Conservation (phyloP, 37 sponge, comb jelly and placozoan genomes). For the Crambe crambe region DNA sequence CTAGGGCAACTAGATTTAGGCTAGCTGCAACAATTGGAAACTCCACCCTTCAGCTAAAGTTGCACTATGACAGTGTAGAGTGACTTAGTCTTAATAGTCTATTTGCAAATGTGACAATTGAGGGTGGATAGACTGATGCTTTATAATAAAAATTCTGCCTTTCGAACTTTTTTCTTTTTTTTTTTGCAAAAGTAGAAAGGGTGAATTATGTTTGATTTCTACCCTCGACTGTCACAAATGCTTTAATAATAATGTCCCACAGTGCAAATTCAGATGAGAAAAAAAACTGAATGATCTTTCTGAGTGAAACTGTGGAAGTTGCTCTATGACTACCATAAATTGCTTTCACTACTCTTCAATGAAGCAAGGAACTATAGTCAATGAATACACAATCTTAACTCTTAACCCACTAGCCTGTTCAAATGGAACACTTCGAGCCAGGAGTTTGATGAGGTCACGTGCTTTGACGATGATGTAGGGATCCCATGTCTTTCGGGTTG, state of each 20-base stretch:
- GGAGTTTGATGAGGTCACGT: conserved; percentile 94
- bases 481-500: conserved; percentile 97
- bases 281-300: neutral
- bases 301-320: conserved; percentile 12
- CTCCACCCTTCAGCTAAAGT: too few species aligned
- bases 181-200: too few species aligned
- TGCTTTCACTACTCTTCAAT: neutral
- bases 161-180: too few species aligned
- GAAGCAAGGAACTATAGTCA: neutral
- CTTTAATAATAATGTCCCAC: conserved; percentile 19
- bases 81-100: too few species aligned
- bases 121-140: too few species aligned
- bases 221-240: too few species aligned
- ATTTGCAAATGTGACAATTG: too few species aligned
- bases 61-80: too few species aligned
- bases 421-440: conserved; percentile 96
- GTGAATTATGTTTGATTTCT: too few species aligned
- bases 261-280: conserved; percentile 10
- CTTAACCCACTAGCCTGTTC: conserved; percentile 88
- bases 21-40: too few species aligned
- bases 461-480: conserved; percentile 97
- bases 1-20: too few species aligned
- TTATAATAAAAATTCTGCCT: too few species aligned
- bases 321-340: conserved; percentile 12
- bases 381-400: neutral